These are phyloP conservation scores for Oryctolagus cuniculus DNA, from an alignment of 2,113 vertebrate genomes.

Conservation along the genomic window mOryCun1.1 NC_091439.1:79595501-79596000, in stretches of 20 bases:
- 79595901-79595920: neutral
- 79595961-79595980: no score
- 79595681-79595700: neutral
- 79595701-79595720: neutral
- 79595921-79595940: neutral
- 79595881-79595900: neutral
- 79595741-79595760: neutral
- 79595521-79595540: no score
- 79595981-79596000: no score
- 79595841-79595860: neutral
- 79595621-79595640: conserved; percentile 11
- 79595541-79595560: neutral
- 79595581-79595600: neutral
- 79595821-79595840: neutral
- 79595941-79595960: no score
- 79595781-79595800: neutral
- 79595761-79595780: neutral
- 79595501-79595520: no score
- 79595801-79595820: neutral
- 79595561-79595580: neutral
- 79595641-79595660: no score
- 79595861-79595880: neutral
- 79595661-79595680: no score
- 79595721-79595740: neutral
- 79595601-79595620: neutral